Base-by-base conservation (phyloP, 2,888 invertebrate genomes). In the Drosophila diplacantha region DNA sequence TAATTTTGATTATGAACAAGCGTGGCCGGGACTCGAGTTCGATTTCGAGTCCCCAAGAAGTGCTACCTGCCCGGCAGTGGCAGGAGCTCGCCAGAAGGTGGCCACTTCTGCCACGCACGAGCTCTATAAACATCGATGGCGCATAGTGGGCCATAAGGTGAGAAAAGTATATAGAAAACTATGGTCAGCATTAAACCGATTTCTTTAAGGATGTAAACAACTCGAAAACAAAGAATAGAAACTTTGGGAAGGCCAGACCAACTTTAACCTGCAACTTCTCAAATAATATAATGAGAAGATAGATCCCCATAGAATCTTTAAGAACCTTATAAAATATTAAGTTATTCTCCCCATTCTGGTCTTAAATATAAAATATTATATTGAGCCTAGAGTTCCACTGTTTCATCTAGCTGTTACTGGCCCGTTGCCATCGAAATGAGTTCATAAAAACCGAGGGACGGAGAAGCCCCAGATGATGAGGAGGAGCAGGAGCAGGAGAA, bases 1-100 rank as follows among this genome's bases (percentile, higher is more conserved):
- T 84, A 85, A 85, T 84, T 84, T 81, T 82, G 81, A 81, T 83
- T 83, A 84, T 73, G 76, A 85, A 74, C 78, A 72, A 81, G 83
- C 73, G 70, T 80, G 68, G 80, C 60, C 63, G 63, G 58, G 58
- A 44, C 44, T 58, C 37, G 37, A 18, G 43, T 24, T 58, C 31
- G 58, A 22, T 34, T 44, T 44, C 44, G 44, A 41, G 44, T 44
- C 43, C n/a, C 16, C 16, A 22, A 20, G 24, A 24, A 32, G 59
- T 26, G 59, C 43, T 31, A 16, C 26, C 24, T 18, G 5, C 14
- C 20, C n/a, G 22, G 31, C 8, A 71, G 64, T 54, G 60, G 54
- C 67, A 69, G 61, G 63, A 50, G 59, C 52, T 56, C 20, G 37
- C 44, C 35, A 37, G 41, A 37, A 54, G 44, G 43, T 38, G 54